phyloP scores from a whole-genome alignment of 2,113 vertebrate genomes.

The Cryptotis parvus region DNA sequence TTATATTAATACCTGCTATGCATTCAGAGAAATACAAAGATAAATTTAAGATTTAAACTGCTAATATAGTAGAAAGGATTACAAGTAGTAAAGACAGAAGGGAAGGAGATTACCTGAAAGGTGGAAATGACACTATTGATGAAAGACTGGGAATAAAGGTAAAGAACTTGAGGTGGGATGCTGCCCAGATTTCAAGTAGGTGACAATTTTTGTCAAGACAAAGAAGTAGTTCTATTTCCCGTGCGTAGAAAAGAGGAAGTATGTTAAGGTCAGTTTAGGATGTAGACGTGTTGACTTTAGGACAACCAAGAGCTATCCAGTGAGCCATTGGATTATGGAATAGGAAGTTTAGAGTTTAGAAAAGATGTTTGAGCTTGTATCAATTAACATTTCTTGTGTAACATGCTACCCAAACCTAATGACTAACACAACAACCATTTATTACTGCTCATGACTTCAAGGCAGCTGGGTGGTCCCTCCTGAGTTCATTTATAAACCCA shows the following conservation, averaged over 20 bases:
- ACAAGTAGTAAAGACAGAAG: rapidly evolving
- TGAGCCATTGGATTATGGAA: neutral
- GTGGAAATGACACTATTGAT: neutral
- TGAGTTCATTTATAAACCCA: neutral
- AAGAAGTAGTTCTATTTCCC: neutral
- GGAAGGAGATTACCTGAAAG: neutral
- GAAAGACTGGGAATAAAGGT: neutral
- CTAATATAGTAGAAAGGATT: neutral
- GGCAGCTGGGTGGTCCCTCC: neutral
- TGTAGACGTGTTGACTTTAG: neutral
- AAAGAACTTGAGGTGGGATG: neutral
- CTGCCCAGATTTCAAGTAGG: neutral
- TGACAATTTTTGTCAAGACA: neutral
- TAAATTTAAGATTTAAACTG: neutral
- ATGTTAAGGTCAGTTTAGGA: neutral
- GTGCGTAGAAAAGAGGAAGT: neutral
- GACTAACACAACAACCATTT: neutral
- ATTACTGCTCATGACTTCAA: neutral
- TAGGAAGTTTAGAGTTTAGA: neutral
- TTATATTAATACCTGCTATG: neutral
- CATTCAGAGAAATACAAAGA: neutral
- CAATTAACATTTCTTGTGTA: neutral
- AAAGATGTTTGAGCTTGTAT: neutral
- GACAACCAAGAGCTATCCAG: neutral
- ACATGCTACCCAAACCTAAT: neutral